These are phyloP conservation scores for Pteronotus mesoamericanus DNA, from an alignment of 2,797 vertebrate species.

Conservation along the genomic window DNA sequence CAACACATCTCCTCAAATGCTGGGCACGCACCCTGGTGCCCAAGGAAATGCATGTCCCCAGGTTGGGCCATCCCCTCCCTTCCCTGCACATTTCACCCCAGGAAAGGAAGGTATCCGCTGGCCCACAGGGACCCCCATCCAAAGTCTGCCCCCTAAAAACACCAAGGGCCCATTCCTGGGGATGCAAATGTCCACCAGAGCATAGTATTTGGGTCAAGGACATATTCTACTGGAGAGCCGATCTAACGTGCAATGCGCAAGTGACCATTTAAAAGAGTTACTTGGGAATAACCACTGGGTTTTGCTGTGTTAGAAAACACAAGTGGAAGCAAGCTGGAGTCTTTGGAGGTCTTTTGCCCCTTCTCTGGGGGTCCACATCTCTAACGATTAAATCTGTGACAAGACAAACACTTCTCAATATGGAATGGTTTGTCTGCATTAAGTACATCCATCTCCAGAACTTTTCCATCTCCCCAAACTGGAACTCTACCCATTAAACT, in stretches of 20 bases:
- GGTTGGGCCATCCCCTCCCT: background rate
- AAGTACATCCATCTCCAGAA: background rate
- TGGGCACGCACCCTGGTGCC: background rate
- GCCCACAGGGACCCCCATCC: background rate
- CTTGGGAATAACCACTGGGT: background rate
- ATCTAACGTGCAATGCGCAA: background rate
- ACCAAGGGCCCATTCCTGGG: background rate
- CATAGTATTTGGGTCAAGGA: background rate
- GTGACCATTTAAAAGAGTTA: background rate
- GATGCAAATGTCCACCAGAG: background rate
- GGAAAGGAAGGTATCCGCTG: background rate
- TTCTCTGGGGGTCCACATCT: background rate
- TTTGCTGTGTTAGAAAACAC: background rate
- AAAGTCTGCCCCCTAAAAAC: background rate
- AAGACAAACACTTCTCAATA: background rate
- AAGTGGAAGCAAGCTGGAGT: background rate
- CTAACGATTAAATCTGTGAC: background rate
- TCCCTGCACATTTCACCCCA: background rate
- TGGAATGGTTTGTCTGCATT: background rate
- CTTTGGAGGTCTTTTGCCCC: background rate
- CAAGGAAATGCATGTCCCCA: background rate
- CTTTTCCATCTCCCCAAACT: background rate
- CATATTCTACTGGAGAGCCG: background rate
- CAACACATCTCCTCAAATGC: background rate
- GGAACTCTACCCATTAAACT: background rate